Conservation (phyloP, 2,797 vertebrate species). For the Manis pentadactyla region DNA sequence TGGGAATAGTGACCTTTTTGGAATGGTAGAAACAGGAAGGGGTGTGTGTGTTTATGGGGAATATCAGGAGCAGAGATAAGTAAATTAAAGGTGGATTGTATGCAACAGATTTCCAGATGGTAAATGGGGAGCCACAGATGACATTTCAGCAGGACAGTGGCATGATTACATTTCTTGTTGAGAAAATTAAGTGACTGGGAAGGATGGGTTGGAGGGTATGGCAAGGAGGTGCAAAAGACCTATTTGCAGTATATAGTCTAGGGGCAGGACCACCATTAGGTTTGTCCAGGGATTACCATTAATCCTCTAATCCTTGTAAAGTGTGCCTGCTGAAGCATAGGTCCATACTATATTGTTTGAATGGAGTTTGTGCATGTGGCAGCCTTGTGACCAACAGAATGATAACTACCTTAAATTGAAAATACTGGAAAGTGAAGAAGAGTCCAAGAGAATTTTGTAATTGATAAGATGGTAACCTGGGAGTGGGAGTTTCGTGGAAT, state of each 20-base stretch:
- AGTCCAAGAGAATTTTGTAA: neutral
- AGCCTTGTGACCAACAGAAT: neutral
- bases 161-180: slow-evolving; percentile 20
- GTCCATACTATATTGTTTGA: neutral
- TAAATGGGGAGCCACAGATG: neutral
- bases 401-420: neutral
- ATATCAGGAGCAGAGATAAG: neutral
- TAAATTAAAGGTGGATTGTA: neutral
- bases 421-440: neutral
- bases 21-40: neutral
- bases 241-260: neutral
- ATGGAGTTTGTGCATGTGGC: neutral
- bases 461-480: neutral
- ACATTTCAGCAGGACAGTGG: neutral
- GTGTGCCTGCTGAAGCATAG: neutral
- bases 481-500: neutral
- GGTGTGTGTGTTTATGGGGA: neutral
- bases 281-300: neutral
- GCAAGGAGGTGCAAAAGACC: neutral
- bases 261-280: neutral
- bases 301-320: neutral
- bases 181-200: neutral
- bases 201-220: neutral
- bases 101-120: neutral
- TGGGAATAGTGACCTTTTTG: neutral